Conservation (phyloP, 2,888 invertebrate species). For the Aleiodes leptofemur region DNA sequence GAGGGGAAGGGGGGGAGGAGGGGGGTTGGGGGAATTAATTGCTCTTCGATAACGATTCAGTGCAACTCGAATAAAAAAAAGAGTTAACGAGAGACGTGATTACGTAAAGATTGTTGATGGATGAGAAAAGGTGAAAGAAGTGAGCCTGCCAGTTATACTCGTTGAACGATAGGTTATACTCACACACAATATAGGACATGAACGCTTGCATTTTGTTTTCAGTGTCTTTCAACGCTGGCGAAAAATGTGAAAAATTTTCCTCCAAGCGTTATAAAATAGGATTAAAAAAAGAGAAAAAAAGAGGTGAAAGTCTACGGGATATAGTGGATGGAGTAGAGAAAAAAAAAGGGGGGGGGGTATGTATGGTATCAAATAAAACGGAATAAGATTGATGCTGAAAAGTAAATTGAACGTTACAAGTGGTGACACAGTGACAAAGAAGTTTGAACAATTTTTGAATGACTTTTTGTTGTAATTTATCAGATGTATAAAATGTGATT, state of each 20-base stretch:
- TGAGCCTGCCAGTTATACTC: conserved; percentile 12
- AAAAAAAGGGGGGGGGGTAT: neutral
- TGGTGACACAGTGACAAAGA: conserved; percentile 62
- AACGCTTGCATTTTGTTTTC: conserved; percentile 10
- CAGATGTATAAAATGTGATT: neutral
- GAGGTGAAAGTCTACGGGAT: conserved; percentile 38
- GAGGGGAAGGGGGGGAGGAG: too few species aligned
- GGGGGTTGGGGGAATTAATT: conserved; percentile 47
- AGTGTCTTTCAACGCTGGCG: conserved; percentile 11
- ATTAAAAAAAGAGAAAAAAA: conserved; percentile 47
- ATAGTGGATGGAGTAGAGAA: neutral
- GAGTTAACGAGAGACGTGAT: conserved; percentile 54
- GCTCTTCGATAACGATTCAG: conserved; percentile 49
- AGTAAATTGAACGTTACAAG: conserved; percentile 64
- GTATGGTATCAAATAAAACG: conserved; percentile 59
- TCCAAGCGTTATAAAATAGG: conserved; percentile 10
- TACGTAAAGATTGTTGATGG: conserved; percentile 55
- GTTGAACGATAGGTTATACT: neutral
- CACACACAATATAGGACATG: conserved; percentile 4
- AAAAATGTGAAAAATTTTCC: conserved; percentile 33
- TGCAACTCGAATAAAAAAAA: conserved; percentile 49
- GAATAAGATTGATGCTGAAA: conserved; percentile 67
- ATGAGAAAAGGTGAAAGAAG: conserved; percentile 44
- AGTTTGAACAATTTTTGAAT: conserved; percentile 56
- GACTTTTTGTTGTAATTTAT: conserved; percentile 49